These are phyloP conservation scores for Mimumesa dahlbomi DNA, from an alignment of 2,888 invertebrate species.

Conservation along the genomic window DNA sequence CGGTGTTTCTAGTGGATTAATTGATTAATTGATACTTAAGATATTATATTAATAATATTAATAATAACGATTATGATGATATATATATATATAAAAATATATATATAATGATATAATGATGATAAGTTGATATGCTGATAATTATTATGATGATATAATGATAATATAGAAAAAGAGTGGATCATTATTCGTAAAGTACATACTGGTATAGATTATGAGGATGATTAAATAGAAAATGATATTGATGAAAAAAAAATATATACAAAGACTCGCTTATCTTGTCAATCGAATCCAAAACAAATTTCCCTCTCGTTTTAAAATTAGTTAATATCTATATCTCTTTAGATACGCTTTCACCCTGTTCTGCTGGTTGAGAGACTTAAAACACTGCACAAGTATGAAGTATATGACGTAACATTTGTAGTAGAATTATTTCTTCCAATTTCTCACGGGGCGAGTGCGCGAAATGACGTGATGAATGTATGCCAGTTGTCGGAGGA, in stretches of 20 bases:
- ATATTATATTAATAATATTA: conserved; percentile 74
- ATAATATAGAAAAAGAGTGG: conserved; percentile 72
- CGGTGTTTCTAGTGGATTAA: conserved; percentile 78
- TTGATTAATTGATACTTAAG: conserved; percentile 78
- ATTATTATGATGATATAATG: conserved; percentile 72
- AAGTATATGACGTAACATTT: too few relatives aligned
- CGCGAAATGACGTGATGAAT: conserved; percentile 3
- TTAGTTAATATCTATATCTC: conserved; percentile 30
- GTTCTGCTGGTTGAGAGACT: conserved; percentile 49
- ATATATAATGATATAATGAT: conserved; percentile 71
- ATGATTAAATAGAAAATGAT: conserved; percentile 76
- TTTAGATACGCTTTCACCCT: conserved; percentile 30
- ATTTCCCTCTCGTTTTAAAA: conserved; percentile 48
- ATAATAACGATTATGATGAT: conserved; percentile 67
- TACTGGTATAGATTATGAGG: conserved; percentile 74
- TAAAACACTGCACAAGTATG: conserved; percentile 77
- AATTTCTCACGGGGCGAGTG: not conserved
- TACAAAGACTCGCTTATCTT: conserved; percentile 47
- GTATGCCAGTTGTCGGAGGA: conserved; percentile 9
- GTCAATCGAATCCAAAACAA: conserved; percentile 62
- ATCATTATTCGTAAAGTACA: conserved; percentile 77
- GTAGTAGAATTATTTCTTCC: conserved; percentile 25
- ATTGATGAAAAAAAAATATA: conserved; percentile 67
- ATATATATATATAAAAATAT: conserved; percentile 64
- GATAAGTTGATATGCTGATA: conserved; percentile 77